Conservation (phyloP, 2,888 invertebrate genomes). For the Drosophila ustulata region DNA sequence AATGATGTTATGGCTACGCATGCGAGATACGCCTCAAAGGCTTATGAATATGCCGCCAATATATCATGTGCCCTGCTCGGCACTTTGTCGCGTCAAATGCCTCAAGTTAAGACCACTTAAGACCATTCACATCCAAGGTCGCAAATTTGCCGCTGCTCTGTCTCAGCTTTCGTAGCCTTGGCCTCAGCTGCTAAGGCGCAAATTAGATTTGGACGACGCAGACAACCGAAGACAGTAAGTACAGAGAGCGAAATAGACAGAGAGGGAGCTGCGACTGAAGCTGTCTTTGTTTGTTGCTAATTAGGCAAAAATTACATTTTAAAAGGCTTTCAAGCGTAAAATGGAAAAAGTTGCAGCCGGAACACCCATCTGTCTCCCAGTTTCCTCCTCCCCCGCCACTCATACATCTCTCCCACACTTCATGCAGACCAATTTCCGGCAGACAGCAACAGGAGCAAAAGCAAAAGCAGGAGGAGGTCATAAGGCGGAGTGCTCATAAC, state of each 20-base stretch:
- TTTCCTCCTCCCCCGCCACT: not conserved
- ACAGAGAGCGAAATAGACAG: conserved; percentile 9
- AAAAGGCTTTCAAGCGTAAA: conserved; percentile 80
- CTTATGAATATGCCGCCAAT: conserved; percentile 47
- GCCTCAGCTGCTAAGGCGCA: conserved; percentile 68
- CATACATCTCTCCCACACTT: conserved; percentile 12
- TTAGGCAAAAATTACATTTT: conserved; percentile 81
- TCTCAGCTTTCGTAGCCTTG: conserved; percentile 56
- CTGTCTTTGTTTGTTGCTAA: conserved; percentile 78
- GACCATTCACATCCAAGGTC: conserved; percentile 59
- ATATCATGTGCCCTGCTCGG: conserved; percentile 48
- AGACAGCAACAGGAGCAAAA: conserved; percentile 6
- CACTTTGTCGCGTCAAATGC: conserved; percentile 65
- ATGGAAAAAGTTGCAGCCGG: conserved; percentile 76
- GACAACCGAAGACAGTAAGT: conserved; percentile 26
- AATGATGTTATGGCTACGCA: conserved; percentile 57
- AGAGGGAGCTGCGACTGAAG: conserved; percentile 4
- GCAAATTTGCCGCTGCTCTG: conserved; percentile 12
- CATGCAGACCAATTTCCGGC: conserved; percentile 21
- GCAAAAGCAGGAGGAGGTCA: conserved; percentile 47
- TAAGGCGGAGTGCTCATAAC: conserved; percentile 55
- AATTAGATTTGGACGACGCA: conserved; percentile 69
- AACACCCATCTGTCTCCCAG: conserved; percentile 35
- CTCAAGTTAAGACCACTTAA: conserved; percentile 66
- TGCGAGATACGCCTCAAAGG: conserved; percentile 56